Evolutionary conservation across 2,113 vertebrate species (phyloP), one percentile per base, ranked within the genome.

Genomic region (Gymnogyps californianus): DNA sequence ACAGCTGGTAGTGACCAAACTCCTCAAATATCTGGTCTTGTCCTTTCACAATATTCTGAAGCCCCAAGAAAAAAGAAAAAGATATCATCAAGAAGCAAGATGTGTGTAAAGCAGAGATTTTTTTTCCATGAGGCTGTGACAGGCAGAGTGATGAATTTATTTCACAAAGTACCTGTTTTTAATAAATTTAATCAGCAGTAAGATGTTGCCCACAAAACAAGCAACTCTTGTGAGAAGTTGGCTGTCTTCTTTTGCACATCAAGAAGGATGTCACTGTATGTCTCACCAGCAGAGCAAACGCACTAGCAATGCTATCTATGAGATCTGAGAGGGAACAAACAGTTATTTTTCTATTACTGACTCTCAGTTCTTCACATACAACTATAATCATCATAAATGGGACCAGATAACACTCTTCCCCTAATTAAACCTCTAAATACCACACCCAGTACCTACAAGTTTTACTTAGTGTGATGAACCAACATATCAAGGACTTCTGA

Each of bases 1-100:
- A 94, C 93, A 97, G 92, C 83, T 94, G 93, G 87, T 57, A 94
- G 82, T 92, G 93, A 94, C 95, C 40, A 86, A 95, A 96, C 71
- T 75, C 21, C 28, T 92, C 72, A 88, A 89, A 95, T 88, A 96
- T 97, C 93, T 96, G 91, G 64, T 93, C 65, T 90, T 92, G 40
- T 93, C 71, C 59, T 90, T 91, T 85, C 87, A 90, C 22, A 94
- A 81, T 55, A 90, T 90, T 91, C 79, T 75, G 40, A 84, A 91
- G 66, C 42, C 38, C 62, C 32, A 83, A 89, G 62, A 36, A 44
- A 76, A 86, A 90, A 81, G n/a, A 81, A 31, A 64, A 66, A 7
- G 8, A 15, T 6, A 47, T 28, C 5, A 3, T 66, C 47, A 91
- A 92, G 67, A 75, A 76, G 62, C 16, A 78, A 89, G 38, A 84